These are phyloP conservation scores for Otolemur garnettii DNA, from an alignment of 2,113 vertebrate species.

Conservation along the genomic window DNA sequence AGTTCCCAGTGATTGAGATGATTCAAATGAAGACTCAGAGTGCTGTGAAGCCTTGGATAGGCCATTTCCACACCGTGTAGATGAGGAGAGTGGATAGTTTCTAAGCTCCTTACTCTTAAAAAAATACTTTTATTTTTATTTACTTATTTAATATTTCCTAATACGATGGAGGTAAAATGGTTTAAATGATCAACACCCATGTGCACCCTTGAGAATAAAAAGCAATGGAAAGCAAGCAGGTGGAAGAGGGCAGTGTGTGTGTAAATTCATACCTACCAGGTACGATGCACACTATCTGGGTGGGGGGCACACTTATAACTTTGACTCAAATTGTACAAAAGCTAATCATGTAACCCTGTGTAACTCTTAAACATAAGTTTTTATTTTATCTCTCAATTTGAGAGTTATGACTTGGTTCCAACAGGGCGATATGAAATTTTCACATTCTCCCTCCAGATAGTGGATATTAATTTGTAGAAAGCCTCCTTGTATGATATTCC, in stretches of 20 bases:
- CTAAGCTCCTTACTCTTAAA: background rate
- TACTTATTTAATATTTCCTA: too few species aligned
- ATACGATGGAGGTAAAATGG: too few species aligned
- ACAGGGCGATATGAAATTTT: background rate
- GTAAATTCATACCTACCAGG: too few species aligned
- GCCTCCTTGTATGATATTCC: background rate
- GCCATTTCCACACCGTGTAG: background rate
- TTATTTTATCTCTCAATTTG: background rate
- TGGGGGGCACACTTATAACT: too few species aligned
- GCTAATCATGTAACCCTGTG: background rate
- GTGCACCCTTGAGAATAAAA: too few species aligned
- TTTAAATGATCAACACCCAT: too few species aligned
- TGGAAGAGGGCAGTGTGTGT: too few species aligned
- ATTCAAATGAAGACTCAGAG: background rate
- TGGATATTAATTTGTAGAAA: background rate
- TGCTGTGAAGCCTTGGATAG: background rate
- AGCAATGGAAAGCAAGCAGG: too few species aligned
- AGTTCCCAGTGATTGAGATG: background rate
- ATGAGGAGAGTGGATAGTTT: background rate
- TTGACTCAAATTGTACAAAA: too few species aligned
- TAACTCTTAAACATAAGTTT: background rate
- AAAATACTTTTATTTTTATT: too few species aligned
- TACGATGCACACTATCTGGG: too few species aligned
- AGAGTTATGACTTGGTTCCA: background rate
- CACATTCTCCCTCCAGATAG: background rate